phyloP scores from a whole-genome alignment of 2,797 vertebrate genomes.

The Anguilla obscura region DNA sequence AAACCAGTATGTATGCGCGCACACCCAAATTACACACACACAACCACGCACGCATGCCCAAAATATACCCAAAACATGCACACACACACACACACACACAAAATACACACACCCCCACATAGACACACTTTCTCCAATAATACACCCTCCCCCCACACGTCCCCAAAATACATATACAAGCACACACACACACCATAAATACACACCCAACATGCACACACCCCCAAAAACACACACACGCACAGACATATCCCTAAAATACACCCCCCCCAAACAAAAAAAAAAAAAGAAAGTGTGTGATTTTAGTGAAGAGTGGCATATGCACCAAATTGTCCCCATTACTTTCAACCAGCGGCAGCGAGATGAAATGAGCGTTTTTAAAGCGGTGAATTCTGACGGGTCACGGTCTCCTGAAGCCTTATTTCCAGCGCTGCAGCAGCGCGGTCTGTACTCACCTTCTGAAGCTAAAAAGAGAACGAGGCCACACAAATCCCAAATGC shows the following conservation, averaged over 20 bases:
- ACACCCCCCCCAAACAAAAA: not conserved
- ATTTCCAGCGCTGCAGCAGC: not conserved
- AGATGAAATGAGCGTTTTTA: not conserved
- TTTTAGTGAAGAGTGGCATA: not conserved
- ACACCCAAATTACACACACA: too few species aligned
- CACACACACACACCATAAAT: too few species aligned
- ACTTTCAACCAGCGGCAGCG: not conserved
- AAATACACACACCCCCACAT: not conserved
- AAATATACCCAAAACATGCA: slow-evolving; percentile 26
- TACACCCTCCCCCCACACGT: too few species aligned
- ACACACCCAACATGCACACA: not conserved
- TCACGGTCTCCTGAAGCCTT: not conserved
- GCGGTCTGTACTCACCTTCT: not conserved
- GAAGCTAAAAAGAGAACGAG: not conserved
- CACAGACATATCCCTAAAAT: not conserved
- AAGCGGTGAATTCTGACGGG: not conserved
- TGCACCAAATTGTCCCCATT: not conserved
- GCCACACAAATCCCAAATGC: not conserved
- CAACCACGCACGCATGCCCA: not conserved
- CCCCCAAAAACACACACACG: not conserved
- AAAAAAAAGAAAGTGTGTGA: not conserved
- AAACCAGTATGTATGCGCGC: too few species aligned
- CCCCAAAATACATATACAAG: too few species aligned
- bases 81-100: slow-evolving; percentile 15
- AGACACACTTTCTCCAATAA: too few species aligned